Evolutionary conservation across 2,888 invertebrate genomes (phyloP).

Genomic region (Chymomyza amoena): DNA sequence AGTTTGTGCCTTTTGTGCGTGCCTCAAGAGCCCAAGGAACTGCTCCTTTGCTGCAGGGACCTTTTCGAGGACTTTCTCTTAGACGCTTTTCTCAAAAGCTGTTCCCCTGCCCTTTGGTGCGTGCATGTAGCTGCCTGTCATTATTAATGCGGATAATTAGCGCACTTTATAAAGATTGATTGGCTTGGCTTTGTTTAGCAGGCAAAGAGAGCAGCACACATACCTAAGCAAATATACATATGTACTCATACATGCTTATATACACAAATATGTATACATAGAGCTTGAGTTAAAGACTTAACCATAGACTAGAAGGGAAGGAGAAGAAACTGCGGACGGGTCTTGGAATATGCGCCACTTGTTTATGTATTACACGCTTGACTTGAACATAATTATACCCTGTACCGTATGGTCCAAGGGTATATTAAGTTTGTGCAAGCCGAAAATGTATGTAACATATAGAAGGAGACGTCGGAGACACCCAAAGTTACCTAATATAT

Average conservation of each 20-base stretch:
- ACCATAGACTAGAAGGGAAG: background rate
- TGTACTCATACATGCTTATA: constrained; percentile 7
- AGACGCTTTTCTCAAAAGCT: background rate
- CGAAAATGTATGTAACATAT: too few species aligned
- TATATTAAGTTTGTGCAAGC: too few species aligned
- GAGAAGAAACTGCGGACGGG: constrained; percentile 14
- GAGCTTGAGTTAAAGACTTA: constrained; percentile 20
- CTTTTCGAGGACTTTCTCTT: background rate
- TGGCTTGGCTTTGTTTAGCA: constrained; percentile 43
- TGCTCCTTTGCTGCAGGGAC: constrained; percentile 31
- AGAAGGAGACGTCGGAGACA: too few species aligned
- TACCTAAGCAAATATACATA: constrained; percentile 41
- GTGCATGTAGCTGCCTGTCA: constrained; percentile 41
- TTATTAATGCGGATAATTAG: constrained; percentile 67
- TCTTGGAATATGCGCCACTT: constrained; percentile 36
- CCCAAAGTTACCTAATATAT: too few species aligned
- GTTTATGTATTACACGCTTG: constrained; percentile 66
- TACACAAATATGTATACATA: background rate
- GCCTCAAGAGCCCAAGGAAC: constrained; percentile 9
- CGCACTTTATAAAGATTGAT: constrained; percentile 67
- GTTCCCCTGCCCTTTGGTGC: constrained; percentile 13
- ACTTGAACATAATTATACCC: constrained; percentile 57
- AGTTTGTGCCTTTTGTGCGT: constrained; percentile 10
- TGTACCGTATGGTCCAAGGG: too few species aligned
- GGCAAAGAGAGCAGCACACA: constrained; percentile 36